These are phyloP conservation scores for Megathymus violae DNA, from an alignment of 1,140 invertebrate genomes.

Conservation along the genomic window DNA sequence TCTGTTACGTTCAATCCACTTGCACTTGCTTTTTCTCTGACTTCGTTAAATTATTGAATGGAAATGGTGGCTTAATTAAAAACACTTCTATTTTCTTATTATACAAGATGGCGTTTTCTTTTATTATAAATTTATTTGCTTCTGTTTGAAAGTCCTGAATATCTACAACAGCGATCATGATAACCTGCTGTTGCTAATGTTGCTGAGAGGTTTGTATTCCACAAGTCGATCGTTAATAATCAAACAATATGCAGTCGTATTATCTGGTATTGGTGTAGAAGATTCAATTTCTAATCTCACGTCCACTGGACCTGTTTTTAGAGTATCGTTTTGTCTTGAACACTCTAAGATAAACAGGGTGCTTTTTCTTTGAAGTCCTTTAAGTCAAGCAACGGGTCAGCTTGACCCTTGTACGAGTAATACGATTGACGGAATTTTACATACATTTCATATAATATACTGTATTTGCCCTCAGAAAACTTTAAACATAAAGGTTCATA, in stretches of 20 bases:
- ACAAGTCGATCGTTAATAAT: slow-evolving; percentile 42
- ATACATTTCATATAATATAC: too few species aligned
- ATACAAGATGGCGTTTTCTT: slow-evolving; percentile 38
- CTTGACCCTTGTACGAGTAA: slow-evolving; percentile 14
- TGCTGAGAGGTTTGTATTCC: slow-evolving; percentile 43
- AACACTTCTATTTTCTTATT: slow-evolving; percentile 11
- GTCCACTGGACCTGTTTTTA: slow-evolving; percentile 41
- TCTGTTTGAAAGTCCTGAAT: slow-evolving; percentile 35
- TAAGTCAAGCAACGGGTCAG: slow-evolving; percentile 5
- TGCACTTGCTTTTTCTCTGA: not conserved
- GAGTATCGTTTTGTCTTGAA: slow-evolving; percentile 28
- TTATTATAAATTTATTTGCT: slow-evolving; percentile 32
- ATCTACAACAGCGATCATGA: slow-evolving; percentile 35
- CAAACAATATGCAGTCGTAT: slow-evolving; percentile 44
- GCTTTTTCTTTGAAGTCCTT: slow-evolving; percentile 21
- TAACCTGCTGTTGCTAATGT: slow-evolving; percentile 36
- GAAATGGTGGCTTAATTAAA: slow-evolving; percentile 28
- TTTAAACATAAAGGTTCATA: slow-evolving; percentile 13
- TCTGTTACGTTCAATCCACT: not conserved
- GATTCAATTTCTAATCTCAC: slow-evolving; percentile 40
- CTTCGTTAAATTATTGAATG: slow-evolving; percentile 5
- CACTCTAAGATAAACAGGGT: slow-evolving; percentile 24
- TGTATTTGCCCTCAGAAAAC: not conserved
- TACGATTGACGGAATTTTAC: slow-evolving; percentile 5
- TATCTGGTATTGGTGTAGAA: slow-evolving; percentile 36